Evolutionary conservation across 1,140 invertebrate species (phyloP), one percentile per base, ranked within the genome.

Genomic region (Rhopalosiphum padi): DNA sequence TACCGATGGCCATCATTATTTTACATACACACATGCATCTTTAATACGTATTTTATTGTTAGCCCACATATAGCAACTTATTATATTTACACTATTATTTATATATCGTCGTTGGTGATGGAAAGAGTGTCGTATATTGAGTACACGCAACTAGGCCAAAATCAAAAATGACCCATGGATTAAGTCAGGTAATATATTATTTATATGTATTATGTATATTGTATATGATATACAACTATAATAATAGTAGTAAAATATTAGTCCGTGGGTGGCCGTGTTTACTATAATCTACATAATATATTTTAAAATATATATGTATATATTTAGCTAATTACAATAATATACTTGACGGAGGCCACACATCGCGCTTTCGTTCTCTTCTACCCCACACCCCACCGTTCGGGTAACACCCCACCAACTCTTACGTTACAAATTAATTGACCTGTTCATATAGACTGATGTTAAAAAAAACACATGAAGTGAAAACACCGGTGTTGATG

Each of bases 281-380:
- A 51, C 30, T 37, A 89, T 53, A 25, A 55, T 77, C 30, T 77
- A 77, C 60, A 77, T 77, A 77, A 77, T 77, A 77, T 77, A 77
- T 77, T 77, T 77, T 18, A 77, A 35, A 77, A 77, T 77, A 77
- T 77, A 77, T 18, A 77, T 77, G 30, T 53, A 15, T 30, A 37
- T n/a, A 68, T 68, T 37, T 43, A 77, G 37, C 91, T 92, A 92
- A 92, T 92, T 92, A 92, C 91, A 92, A 92, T 83, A 83, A 92
- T 83, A n/a, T 88, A 92, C 77, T 82, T 41, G 60, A 85, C 21
- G 43, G 88, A 77, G 91, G 91, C 91, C 91, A 92, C 91, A 92
- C 91, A 92, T 92, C 41, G n/a, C 68, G 91, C 55, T 77, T 77
- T 77, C 60, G 15, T n/a, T 77, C 30, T n/a, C 60, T 77, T 77